Base-by-base conservation (phyloP, 2,888 invertebrate species). In the Cheiracanthium punctorium region DNA sequence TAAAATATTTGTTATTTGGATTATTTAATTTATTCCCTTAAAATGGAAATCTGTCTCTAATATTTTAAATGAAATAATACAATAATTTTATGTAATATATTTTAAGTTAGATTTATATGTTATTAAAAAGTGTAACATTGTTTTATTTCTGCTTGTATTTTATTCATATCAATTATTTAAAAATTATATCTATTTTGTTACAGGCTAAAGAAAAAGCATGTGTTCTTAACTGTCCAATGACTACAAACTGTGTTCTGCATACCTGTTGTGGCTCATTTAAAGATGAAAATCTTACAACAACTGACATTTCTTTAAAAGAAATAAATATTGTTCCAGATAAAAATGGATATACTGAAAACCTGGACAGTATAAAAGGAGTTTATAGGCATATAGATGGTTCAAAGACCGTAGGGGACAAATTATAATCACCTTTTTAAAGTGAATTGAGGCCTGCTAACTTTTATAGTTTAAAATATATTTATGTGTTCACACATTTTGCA, bases 221-320 rank as follows among this genome's bases (percentile, higher is more conserved):
- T 91, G 96, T 96, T 32, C 93, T 97, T 17, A 96, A 96, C 91
- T 97, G 97, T 91, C 97, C 97, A 58, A 95, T 96, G 91, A 87
- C 87, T 76, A 94, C 94, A 90, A 94, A 95, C 37, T 97, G 97
- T 91, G 95, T 95, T 90, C 95, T 95, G 90, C 96, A 96, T 52
- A 97, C 97, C 1, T 97, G 97, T 91, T 97, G 97, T 91, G 96
- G 96, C 41, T 95, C 95, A 43, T 52, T 77, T 17, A 76, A 81
- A 58, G 75, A 80, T 10, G 65, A 41, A 24, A 84, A 24, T 37
- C 29, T n/a, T 64, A n/a, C n/a, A n/a, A n/a, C n/a, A n/a, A n/a
- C n/a, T n/a, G 37, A 37, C 8, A 12, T 24, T 0, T 43, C 43
- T 4, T 28, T 33, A 0, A 64, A 76, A 7, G 58, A 52, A 29